phyloP scores from a whole-genome alignment of 1,140 invertebrate species.

The Tenebrio molitor region DNA sequence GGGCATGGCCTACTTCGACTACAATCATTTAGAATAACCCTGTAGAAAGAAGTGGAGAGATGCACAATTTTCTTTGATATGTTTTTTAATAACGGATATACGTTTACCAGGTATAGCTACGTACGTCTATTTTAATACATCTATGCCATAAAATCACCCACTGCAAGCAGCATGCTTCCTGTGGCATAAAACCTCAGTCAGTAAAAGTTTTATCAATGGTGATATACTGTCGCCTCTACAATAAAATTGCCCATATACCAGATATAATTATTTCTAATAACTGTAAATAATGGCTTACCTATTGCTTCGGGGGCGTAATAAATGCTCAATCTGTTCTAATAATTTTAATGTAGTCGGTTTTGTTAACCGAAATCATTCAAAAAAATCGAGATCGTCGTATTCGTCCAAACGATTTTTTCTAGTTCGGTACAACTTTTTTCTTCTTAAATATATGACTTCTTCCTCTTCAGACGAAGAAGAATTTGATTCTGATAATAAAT shows the following conservation, averaged over 20 bases:
- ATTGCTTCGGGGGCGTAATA: neutral
- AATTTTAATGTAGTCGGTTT: neutral
- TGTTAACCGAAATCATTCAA: neutral
- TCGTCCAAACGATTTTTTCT: neutral
- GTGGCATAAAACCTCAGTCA: conserved; percentile 49
- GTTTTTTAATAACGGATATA: too few relatives aligned
- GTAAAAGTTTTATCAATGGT: neutral
- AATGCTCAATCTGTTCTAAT: neutral
- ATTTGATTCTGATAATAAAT: too few relatives aligned
- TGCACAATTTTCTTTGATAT: too few relatives aligned
- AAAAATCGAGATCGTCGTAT: neutral
- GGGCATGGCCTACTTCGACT: too few relatives aligned
- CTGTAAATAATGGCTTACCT: neutral
- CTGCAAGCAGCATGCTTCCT: conserved; percentile 48
- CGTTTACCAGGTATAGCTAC: too few relatives aligned
- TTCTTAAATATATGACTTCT: too few relatives aligned
- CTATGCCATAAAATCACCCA: conserved; percentile 42
- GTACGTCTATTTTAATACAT: too few relatives aligned
- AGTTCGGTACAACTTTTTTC: neutral
- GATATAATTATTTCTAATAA: neutral
- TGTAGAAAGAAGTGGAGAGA: too few relatives aligned
- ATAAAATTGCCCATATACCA: neutral
- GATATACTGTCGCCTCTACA: neutral
- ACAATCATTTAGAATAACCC: too few relatives aligned
- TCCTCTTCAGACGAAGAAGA: too few relatives aligned